Evolutionary conservation across 2,888 invertebrate species (phyloP).

Genomic region (Nipponacmea schrenckii): DNA sequence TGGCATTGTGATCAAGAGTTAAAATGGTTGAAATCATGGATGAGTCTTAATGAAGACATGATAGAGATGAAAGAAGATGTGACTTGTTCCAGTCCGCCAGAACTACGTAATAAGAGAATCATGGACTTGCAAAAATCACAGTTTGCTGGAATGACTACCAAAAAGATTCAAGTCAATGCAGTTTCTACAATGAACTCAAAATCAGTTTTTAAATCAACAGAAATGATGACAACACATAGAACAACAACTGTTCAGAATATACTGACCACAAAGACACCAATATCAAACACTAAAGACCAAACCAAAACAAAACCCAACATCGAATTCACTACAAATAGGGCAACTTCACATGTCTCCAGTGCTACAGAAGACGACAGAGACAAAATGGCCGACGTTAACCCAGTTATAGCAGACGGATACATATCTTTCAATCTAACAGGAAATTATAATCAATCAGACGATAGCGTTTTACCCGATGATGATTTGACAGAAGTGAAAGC

Average conservation of each 20-base stretch:
- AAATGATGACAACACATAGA: neutral
- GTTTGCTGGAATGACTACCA: constrained; percentile 17
- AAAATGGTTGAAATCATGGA: constrained; percentile 77
- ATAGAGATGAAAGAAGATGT: constrained; percentile 35
- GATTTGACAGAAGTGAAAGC: neutral
- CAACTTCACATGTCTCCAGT: neutral
- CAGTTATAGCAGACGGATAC: neutral
- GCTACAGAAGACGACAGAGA: neutral
- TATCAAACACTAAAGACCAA: neutral
- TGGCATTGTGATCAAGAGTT: constrained; percentile 84
- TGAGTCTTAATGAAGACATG: constrained; percentile 30
- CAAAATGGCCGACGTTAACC: neutral
- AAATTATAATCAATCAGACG: neutral
- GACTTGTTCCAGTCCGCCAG: constrained; percentile 35
- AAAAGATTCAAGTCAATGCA: constrained; percentile 10
- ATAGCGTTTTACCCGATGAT: neutral
- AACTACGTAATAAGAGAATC: constrained; percentile 35
- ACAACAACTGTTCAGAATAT: neutral
- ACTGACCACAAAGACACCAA: constrained; percentile 8
- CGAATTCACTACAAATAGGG: neutral
- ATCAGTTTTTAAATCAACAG: constrained; percentile 10
- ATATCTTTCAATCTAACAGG: neutral
- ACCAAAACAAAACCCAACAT: neutral
- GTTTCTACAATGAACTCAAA: constrained; percentile 11
- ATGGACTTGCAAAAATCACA: constrained; percentile 20